Percentiles rank a stretch among this genome's conserved stretches.
Evolutionary conservation across 2,888 invertebrate species (phyloP).

Genomic region (Holacanthella duospinosa): DNA sequence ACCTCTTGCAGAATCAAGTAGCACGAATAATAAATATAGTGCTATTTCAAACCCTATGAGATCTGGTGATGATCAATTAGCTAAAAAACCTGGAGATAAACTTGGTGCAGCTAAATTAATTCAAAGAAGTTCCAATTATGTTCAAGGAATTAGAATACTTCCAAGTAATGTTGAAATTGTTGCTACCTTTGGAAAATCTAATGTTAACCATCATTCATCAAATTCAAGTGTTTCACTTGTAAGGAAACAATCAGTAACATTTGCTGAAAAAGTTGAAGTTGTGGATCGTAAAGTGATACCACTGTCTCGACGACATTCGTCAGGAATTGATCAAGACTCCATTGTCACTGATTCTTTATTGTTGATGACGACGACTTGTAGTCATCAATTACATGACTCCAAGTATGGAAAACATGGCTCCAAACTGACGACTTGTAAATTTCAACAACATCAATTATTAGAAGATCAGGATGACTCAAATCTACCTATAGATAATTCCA

Average conservation of each 20-base stretch:
- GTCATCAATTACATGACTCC: not conserved
- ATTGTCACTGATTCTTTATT: slow-evolving; percentile 36
- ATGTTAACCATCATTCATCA: not conserved
- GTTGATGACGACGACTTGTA: slow-evolving; percentile 27
- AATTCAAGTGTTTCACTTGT: slow-evolving; percentile 3
- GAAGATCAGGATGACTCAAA: too few species aligned
- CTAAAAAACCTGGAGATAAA: slow-evolving; percentile 17
- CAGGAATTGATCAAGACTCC: slow-evolving; percentile 31
- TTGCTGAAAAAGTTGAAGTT: slow-evolving; percentile 30
- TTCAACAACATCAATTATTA: not conserved
- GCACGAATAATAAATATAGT: slow-evolving; percentile 11
- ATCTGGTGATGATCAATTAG: not conserved
- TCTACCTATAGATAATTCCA: too few species aligned
- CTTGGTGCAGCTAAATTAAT: slow-evolving; percentile 29
- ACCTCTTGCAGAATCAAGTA: slow-evolving; percentile 24
- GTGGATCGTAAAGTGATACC: slow-evolving; percentile 20
- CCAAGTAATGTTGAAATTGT: slow-evolving; percentile 10
- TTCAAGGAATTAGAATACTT: slow-evolving; percentile 35
- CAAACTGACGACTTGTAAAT: not conserved
- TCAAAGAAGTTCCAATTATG: slow-evolving; percentile 31
- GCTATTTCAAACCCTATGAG: slow-evolving; percentile 21
- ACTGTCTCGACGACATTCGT: not conserved
- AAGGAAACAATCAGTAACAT: slow-evolving; percentile 35
- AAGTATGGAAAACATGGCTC: not conserved
- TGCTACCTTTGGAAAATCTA: not conserved